Evolutionary conservation across 2,888 invertebrate genomes (phyloP).

Genomic region (Trichopoda pennipes): DNA sequence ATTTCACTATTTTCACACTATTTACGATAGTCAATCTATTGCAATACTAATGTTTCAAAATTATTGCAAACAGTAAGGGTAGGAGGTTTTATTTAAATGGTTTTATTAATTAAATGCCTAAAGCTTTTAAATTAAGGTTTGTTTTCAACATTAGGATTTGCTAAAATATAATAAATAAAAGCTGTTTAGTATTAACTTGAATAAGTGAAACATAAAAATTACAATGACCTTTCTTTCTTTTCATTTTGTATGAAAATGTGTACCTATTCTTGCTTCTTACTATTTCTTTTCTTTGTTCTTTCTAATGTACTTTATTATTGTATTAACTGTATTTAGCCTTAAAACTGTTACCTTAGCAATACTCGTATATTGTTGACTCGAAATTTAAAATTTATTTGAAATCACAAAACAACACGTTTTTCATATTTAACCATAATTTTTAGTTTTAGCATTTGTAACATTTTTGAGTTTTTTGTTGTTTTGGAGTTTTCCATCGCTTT

Average conservation of each 20-base stretch:
- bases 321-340: slow-evolving; percentile 34
- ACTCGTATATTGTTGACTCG: neutral
- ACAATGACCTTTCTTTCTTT: neutral
- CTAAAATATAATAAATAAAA: too few species aligned
- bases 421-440: neutral
- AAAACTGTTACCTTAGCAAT: neutral
- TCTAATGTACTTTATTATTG: neutral
- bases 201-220: neutral
- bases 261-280: slow-evolving; percentile 40
- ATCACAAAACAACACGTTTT: slow-evolving; percentile 11
- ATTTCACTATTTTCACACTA: too few species aligned
- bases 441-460: neutral
- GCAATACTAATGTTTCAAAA: too few species aligned
- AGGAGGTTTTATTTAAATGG: too few species aligned
- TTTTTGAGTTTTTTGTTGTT: neutral
- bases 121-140: too few species aligned
- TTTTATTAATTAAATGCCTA: too few species aligned
- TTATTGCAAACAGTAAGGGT: too few species aligned
- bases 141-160: too few species aligned
- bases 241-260: slow-evolving; percentile 45
- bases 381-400: neutral
- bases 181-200: neutral
- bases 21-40: too few species aligned
- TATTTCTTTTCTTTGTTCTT: slow-evolving; percentile 10
- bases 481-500: neutral